Evolutionary conservation across 2,797 vertebrate species (phyloP).

Genomic region (Botia kubotai): DNA sequence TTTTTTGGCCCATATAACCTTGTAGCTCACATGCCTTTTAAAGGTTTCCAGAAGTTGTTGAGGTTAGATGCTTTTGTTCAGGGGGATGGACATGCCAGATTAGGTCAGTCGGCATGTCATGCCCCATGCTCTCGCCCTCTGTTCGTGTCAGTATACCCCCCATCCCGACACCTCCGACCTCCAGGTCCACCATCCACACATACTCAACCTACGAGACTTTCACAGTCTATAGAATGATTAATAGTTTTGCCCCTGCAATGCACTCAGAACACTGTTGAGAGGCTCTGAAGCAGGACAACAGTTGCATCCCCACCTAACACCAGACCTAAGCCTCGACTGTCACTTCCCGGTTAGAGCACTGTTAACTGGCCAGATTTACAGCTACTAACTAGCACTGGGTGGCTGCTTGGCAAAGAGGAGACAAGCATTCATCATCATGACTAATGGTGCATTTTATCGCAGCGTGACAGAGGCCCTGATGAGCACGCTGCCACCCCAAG

Average conservation of each 20-base stretch:
- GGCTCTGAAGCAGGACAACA: slow-evolving; percentile 83
- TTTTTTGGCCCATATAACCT: slow-evolving; percentile 33
- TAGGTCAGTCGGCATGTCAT: slow-evolving; percentile 66
- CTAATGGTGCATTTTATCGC: slow-evolving; percentile 68
- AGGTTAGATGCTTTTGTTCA: slow-evolving; percentile 5
- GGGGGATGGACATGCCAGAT: background rate
- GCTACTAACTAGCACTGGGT: slow-evolving; percentile 77
- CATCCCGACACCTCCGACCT: slow-evolving; percentile 44
- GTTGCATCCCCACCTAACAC: slow-evolving; percentile 84
- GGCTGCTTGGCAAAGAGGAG: slow-evolving; percentile 67
- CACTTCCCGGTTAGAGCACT: slow-evolving; percentile 80
- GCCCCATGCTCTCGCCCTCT: slow-evolving; percentile 71
- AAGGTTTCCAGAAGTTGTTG: slow-evolving; percentile 19
- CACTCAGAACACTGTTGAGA: slow-evolving; percentile 84
- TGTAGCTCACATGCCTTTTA: slow-evolving; percentile 39
- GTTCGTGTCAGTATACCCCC: slow-evolving; percentile 81
- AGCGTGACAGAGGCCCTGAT: slow-evolving; percentile 53
- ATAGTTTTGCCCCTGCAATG: slow-evolving; percentile 80
- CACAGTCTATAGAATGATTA: slow-evolving; percentile 77
- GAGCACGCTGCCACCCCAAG: slow-evolving; percentile 25
- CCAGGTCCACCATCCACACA: slow-evolving; percentile 39
- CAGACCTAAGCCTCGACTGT: slow-evolving; percentile 81
- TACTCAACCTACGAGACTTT: slow-evolving; percentile 17
- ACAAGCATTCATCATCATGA: slow-evolving; percentile 66
- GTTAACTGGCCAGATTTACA: slow-evolving; percentile 88